These are phyloP conservation scores for Platichthys stellatus DNA, from an alignment of 2,113 vertebrate species.

Conservation along the genomic window DNA sequence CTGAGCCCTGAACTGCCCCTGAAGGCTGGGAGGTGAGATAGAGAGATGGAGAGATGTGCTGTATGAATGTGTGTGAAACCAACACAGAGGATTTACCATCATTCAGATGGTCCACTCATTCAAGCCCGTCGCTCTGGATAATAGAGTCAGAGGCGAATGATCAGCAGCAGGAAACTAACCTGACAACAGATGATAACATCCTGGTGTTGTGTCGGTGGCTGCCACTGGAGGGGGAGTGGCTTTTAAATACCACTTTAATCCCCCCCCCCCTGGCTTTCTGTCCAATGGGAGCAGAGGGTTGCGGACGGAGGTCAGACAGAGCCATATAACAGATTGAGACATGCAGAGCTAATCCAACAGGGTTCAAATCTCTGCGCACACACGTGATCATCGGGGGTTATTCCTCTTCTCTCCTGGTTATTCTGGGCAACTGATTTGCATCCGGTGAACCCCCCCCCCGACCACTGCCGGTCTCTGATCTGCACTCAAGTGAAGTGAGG, in stretches of 20 bases:
- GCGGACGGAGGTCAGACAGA: constrained; percentile 69
- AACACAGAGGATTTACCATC: no score
- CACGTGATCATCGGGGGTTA: constrained; percentile 69
- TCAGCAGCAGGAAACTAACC: constrained; percentile 1
- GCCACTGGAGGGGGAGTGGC: constrained; percentile 31
- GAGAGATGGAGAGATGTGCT: no score
- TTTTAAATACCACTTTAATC: constrained; percentile 68
- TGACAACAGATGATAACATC: constrained; percentile 25
- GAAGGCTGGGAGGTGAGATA: no score
- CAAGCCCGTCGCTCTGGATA: no score
- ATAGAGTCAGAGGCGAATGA: no score
- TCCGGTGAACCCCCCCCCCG: constrained; percentile 35
- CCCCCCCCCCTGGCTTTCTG: constrained; percentile 51
- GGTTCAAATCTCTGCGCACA: constrained; percentile 80
- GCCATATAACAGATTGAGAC: constrained; percentile 81
- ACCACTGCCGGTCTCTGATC: constrained; percentile 26
- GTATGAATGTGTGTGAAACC: no score
- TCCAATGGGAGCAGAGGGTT: constrained; percentile 66
- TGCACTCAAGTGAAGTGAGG: constrained; percentile 7
- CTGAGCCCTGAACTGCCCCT: no score
- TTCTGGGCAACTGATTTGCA: constrained; percentile 51
- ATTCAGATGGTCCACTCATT: no score
- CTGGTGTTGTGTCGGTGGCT: constrained; percentile 12
- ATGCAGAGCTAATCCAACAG: constrained; percentile 81
- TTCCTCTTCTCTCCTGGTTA: constrained; percentile 68